phyloP scores from a whole-genome alignment of 2,113 vertebrate species.

The Peromyscus californicus region DNA sequence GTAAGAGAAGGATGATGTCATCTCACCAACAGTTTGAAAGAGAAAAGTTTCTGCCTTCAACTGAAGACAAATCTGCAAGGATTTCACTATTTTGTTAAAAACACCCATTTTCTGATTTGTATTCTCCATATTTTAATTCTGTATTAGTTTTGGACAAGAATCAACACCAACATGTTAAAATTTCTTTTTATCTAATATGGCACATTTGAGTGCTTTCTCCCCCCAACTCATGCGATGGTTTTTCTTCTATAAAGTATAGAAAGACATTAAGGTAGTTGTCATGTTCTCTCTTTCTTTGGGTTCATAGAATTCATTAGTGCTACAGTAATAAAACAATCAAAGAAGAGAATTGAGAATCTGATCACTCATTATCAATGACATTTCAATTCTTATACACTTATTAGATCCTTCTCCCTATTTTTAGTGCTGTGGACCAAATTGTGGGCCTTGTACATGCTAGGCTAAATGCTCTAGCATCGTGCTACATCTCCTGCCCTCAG shows the following conservation, averaged over 20 bases:
- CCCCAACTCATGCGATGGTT: not conserved
- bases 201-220: not conserved
- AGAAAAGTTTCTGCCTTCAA: not conserved
- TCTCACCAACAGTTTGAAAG: not conserved
- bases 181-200: not conserved
- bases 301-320: not conserved
- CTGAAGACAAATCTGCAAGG: not conserved
- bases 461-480: no score
- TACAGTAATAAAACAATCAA: not conserved
- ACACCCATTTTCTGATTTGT: not conserved
- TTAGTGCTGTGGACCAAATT: not conserved
- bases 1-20: not conserved
- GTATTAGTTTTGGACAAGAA: slow-evolving; percentile 20
- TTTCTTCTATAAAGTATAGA: slow-evolving; percentile 8
- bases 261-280: not conserved
- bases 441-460: not conserved
- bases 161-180: not conserved
- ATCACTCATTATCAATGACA: not conserved
- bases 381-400: not conserved
- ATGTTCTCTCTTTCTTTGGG: not conserved
- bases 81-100: not conserved
- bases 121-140: not conserved
- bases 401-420: no score
- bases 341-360: slow-evolving; percentile 13
- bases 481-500: not conserved